Base-by-base conservation (phyloP, 2,797 vertebrate genomes). In the Amblyopsis hoosieri region DNA sequence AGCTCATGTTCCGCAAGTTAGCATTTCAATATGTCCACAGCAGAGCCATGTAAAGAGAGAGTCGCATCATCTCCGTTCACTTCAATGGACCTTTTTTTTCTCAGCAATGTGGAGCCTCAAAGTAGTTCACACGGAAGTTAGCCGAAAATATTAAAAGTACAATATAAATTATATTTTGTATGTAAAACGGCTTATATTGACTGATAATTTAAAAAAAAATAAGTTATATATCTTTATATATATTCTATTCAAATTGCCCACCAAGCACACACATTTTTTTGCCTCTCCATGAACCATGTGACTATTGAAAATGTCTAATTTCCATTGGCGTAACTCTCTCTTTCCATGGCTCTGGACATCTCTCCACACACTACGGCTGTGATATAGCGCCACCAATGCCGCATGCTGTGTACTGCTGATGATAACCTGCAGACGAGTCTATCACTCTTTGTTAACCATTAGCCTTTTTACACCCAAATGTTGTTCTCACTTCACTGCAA, bases 381-480 rank as follows among this genome's bases (percentile, higher is more conserved):
- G 68, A 69, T 72, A 69, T 49, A 14, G 56, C 67, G 59, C 54
- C 45, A 2, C 33, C n/a, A 82, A 74, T 67, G 57, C 74, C 64
- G 75, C 76, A 72, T 62, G 78, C 75, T 65, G 61, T 51, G 56
- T 48, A 54, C 37, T 42, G 69, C 66, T 7, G 37, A n/a, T 37
- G 19, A 51, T 15, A 54, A 52, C 15, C 15, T 58, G 19, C 49
- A 56, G 65, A 69, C 64, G 54, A 60, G 69, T 71, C 23, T 37
- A 66, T 57, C 37, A 15, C 64, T 58, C 67, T 19, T 13, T 48
- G 49, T 63, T 83, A 59, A 59, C 74, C 70, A 67, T 85, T 80
- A 80, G 84, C 78, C 76, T 85, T 85, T 76, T 71, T 64, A 77
- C 66, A 75, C 54, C 66, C 66, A 64, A 56, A 9, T 11, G 64